These are phyloP conservation scores for Spodoptera picta DNA, from an alignment of 2,888 invertebrate species.

Conservation along the genomic window DNA sequence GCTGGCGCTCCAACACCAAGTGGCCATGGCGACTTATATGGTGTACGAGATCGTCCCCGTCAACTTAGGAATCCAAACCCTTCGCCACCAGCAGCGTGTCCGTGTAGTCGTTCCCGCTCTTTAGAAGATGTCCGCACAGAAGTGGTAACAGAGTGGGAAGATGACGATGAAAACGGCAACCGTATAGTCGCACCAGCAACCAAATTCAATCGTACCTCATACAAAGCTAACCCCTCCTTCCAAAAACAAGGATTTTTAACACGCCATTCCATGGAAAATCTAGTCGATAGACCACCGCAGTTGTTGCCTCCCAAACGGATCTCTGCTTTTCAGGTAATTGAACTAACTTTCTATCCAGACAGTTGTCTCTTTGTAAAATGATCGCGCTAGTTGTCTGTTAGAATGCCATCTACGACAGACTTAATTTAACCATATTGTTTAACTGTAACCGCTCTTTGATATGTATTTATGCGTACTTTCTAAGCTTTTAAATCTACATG, in stretches of 20 bases:
- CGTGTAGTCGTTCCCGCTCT: slow-evolving; percentile 91
- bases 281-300: slow-evolving; percentile 88
- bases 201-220: slow-evolving; percentile 82
- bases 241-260: slow-evolving; percentile 85
- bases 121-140: slow-evolving; percentile 92
- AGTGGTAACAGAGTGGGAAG: slow-evolving; percentile 90
- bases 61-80: slow-evolving; percentile 80
- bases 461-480: slow-evolving; percentile 77
- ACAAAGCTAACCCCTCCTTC: slow-evolving; percentile 74
- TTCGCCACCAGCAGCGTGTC: slow-evolving; percentile 84
- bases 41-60: slow-evolving; percentile 77
- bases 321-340: slow-evolving; percentile 88
- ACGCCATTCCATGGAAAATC: slow-evolving; percentile 92
- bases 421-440: slow-evolving; percentile 60
- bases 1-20: slow-evolving; percentile 89
- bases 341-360: slow-evolving; percentile 77
- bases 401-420: slow-evolving; percentile 55
- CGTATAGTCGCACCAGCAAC: slow-evolving; percentile 85
- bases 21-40: slow-evolving; percentile 74
- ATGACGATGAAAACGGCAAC: slow-evolving; percentile 90
- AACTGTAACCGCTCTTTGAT: slow-evolving; percentile 51
- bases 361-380: slow-evolving; percentile 68
- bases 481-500: slow-evolving; percentile 70
- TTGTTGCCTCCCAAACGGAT: slow-evolving; percentile 86
- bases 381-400: slow-evolving; percentile 64